Evolutionary conservation across 2,113 vertebrate species (phyloP).

Genomic region (Odobenus rosmarus): DNA sequence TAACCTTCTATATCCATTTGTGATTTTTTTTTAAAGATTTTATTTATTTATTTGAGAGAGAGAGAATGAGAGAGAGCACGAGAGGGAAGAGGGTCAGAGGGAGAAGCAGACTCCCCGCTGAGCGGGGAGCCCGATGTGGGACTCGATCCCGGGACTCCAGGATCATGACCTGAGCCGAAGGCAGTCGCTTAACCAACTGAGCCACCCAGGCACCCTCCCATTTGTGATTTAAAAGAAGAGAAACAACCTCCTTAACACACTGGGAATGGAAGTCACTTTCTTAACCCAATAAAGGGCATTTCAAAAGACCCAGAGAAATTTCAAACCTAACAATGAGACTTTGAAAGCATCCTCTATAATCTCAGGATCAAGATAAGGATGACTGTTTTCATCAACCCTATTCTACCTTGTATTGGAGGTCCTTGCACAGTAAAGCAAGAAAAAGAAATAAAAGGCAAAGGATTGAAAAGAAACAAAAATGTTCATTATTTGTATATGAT

Average conservation of each 20-base stretch:
- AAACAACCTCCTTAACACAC: background rate
- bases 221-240: background rate
- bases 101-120: too few species aligned
- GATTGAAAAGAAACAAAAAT: conserved; percentile 7
- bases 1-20: background rate
- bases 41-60: too few species aligned
- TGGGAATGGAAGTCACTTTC: background rate
- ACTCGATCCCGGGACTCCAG: too few species aligned
- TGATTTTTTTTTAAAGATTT: background rate
- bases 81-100: too few species aligned
- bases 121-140: too few species aligned
- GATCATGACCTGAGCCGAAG: too few species aligned
- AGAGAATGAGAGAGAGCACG: too few species aligned
- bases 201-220: too few species aligned
- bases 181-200: too few species aligned
- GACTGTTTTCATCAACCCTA: background rate
- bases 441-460: background rate
- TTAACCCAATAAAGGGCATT: background rate
- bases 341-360: background rate
- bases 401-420: background rate
- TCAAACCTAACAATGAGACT: background rate
- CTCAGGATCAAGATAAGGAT: background rate
- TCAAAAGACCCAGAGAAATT: background rate
- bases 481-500: background rate
- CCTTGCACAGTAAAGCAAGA: background rate